A percentile compares a stretch with the other conserved stretches of the same genome.
Evolutionary conservation across 2,113 vertebrate genomes (phyloP).

Genomic region (Elephantulus edwardii): DNA sequence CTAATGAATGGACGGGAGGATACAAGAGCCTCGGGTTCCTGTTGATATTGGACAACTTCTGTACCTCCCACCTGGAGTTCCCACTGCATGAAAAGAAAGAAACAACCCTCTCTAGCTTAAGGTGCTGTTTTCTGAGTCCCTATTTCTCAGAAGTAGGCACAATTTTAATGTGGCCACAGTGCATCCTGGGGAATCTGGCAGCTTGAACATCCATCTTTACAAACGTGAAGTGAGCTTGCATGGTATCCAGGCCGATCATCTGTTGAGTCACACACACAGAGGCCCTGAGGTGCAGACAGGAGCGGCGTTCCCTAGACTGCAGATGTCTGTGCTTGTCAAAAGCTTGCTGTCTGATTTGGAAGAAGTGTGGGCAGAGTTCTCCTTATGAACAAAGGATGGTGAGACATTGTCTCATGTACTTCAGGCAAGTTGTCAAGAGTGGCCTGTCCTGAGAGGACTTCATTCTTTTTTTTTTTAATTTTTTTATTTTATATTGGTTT

Average conservation of each 20-base stretch:
- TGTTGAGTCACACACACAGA: background rate
- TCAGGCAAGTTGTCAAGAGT: too few species aligned
- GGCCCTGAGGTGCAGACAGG: accelerated
- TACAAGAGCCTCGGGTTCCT: background rate
- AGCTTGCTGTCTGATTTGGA: too few species aligned
- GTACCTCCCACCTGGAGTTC: background rate
- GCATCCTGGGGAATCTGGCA: too few species aligned
- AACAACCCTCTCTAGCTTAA: background rate
- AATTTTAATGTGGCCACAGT: too few species aligned
- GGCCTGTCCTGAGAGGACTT: too few species aligned
- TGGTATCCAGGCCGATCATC: background rate
- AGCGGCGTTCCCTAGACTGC: background rate
- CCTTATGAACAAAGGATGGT: too few species aligned
- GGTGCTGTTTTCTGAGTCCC: background rate
- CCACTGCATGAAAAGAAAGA: background rate
- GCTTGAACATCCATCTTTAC: background rate
- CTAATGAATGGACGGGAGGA: background rate
- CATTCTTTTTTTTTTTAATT: too few species aligned
- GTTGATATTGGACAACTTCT: background rate
- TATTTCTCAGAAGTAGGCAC: background rate
- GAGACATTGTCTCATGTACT: too few species aligned
- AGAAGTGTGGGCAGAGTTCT: too few species aligned
- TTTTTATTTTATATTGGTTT: too few species aligned
- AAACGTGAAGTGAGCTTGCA: background rate
- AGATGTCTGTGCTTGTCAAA: background rate